phyloP scores from a whole-genome alignment of 2,797 vertebrate species.

The Ambastaia sidthimunki region DNA sequence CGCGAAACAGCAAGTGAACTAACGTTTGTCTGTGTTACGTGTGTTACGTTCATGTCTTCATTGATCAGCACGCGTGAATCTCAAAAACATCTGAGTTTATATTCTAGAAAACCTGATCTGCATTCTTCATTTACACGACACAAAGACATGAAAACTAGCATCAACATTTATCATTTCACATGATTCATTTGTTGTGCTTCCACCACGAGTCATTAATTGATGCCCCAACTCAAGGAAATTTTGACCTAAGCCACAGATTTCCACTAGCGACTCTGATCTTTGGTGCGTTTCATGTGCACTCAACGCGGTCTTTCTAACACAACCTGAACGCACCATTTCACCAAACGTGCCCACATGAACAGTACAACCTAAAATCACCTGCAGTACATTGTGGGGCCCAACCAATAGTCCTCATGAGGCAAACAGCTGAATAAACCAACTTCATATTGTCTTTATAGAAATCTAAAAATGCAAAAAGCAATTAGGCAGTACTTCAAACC shows the following conservation, averaged over 20 bases:
- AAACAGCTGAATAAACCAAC: background rate
- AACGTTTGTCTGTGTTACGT: background rate
- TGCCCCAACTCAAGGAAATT: no score
- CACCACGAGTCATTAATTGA: background rate
- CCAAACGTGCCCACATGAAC: background rate
- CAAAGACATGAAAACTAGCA: background rate
- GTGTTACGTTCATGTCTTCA: constrained; percentile 8
- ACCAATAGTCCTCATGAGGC: background rate
- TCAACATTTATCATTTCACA: background rate
- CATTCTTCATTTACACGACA: background rate
- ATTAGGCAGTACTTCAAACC: background rate
- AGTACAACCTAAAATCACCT: background rate
- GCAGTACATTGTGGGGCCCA: background rate
- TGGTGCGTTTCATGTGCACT: background rate
- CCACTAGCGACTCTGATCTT: background rate
- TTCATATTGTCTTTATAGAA: background rate
- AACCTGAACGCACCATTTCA: background rate
- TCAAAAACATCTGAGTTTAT: background rate
- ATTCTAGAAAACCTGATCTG: background rate
- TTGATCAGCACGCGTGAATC: background rate
- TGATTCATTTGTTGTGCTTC: background rate
- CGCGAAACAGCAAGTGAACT: background rate
- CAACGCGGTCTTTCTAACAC: no score
- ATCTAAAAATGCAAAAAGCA: background rate
- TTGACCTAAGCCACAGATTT: no score